Percentiles rank a stretch among this genome's conserved stretches.
Evolutionary conservation across 2,888 invertebrate genomes (phyloP).

Genomic region (Drosophila rubida): DNA sequence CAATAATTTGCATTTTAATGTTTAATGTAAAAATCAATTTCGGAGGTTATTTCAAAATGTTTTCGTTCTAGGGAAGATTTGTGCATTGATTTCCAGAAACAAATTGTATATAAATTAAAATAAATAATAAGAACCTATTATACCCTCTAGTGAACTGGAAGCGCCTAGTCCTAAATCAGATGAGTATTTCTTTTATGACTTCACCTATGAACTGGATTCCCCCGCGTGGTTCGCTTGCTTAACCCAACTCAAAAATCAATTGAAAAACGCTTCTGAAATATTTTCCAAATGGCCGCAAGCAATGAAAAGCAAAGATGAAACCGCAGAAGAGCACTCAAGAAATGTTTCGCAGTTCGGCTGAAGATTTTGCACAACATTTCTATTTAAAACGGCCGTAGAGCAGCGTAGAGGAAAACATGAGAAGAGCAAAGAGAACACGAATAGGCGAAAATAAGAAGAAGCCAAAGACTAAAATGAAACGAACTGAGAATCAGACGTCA

Average conservation of each 20-base stretch:
- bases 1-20: too few relatives aligned
- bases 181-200: slow-evolving; percentile 16
- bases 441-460: slow-evolving; percentile 2
- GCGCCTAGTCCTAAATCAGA: slow-evolving; percentile 27
- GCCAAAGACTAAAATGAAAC: slow-evolving; percentile 12
- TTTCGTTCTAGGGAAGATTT: too few relatives aligned
- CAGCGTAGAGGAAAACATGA: slow-evolving; percentile 4
- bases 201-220: slow-evolving; percentile 2
- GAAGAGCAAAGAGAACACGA: slow-evolving; percentile 4
- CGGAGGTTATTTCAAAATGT: too few relatives aligned
- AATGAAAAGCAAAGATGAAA: slow-evolving; percentile 2
- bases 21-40: too few relatives aligned
- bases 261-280: slow-evolving; percentile 12
- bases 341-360: slow-evolving; percentile 12
- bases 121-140: too few relatives aligned
- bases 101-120: too few relatives aligned
- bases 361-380: slow-evolving; percentile 38
- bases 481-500: slow-evolving; percentile 26
- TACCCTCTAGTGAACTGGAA: neutral
- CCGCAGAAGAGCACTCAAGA: neutral
- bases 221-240: neutral
- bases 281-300: neutral
- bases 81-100: too few relatives aligned
- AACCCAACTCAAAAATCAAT: slow-evolving; percentile 1
- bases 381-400: slow-evolving; percentile 47